Conservation (phyloP, 2,888 invertebrate species). For the Iphiclides podalirius region DNA sequence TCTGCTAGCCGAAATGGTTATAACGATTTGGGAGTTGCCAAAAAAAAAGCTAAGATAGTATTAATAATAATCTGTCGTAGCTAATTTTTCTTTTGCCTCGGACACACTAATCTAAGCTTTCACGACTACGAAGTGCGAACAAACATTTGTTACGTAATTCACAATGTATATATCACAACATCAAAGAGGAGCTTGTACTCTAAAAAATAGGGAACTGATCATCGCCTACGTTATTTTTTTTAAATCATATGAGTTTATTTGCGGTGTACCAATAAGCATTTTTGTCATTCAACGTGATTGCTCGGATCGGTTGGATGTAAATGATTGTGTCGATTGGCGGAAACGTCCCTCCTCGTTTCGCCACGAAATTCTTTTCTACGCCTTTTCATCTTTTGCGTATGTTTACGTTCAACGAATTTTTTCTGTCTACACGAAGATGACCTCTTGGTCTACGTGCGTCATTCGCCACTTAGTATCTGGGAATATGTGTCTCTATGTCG, state of each 20-base stretch:
- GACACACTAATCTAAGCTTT: background rate
- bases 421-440: background rate
- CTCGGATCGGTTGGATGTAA: background rate
- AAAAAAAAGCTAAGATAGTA: background rate
- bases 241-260: conserved; percentile 13
- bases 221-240: conserved; percentile 19
- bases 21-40: too few species aligned
- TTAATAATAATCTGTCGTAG: conserved; percentile 6
- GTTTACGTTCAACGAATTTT: background rate
- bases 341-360: background rate
- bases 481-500: too few species aligned
- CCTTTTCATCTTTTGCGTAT: background rate
- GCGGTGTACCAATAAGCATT: background rate
- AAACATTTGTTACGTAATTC: conserved; percentile 9
- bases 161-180: conserved; percentile 22
- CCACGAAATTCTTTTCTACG: background rate
- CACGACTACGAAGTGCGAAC: conserved; percentile 16
- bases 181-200: conserved; percentile 19
- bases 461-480: too few species aligned
- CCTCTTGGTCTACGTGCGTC: background rate
- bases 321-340: background rate
- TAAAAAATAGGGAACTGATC: conserved; percentile 21
- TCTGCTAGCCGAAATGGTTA: too few species aligned
- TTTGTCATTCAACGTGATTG: conserved; percentile 11
- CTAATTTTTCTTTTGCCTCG: background rate